Evolutionary conservation across 1,140 invertebrate genomes (phyloP), one percentile per base, ranked within the genome.

Genomic region (Cydia amplana): DNA sequence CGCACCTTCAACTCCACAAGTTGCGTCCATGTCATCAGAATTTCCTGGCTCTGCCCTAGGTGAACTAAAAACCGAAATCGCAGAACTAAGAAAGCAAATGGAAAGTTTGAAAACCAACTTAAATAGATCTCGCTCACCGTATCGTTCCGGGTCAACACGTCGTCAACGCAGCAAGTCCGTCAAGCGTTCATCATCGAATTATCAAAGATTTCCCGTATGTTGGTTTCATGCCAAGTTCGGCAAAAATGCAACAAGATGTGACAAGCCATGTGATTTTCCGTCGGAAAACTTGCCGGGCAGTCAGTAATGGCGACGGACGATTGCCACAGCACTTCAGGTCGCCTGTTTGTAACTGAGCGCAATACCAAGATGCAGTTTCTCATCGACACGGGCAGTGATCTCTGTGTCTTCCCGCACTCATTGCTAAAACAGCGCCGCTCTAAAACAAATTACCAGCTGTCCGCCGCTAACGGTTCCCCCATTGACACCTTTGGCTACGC

Each of bases 181-280:
- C 43, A 70, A 14, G 16, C 32, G 78, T 23, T 80, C 80, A 10
- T 16, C 55, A 3, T 81, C 79, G 18, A 81, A 36, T n/a, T 74
- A 78, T 63, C 32, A 74, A 1, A 60, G 65, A 14, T 79, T 76
- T 14, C 80, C 77, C 4, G 16, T 78, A 0, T 84, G 79, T 23
- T 83, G 79, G 77, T 85, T 80, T 43, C 82, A 85, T 20, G n/a
- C 12, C 0, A 79, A 78, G 12, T 82, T 76, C 63, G 81, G 82
- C 4, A 46, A n/a, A 10, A 79, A 78, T 4, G 84, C 82, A 0
- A 64, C 25, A 2, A 79, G 79, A 14, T 83, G 82, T 73, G 55
- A 63, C 5, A 64, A 73, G 25, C 82, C 79, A 1, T 86, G 82
- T 46, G 80, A 80, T 28, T 83, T 36, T 55, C 2, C n/a, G 12